Evolutionary conservation across 2,888 invertebrate species (phyloP).

Genomic region (Melolontha melolontha): DNA sequence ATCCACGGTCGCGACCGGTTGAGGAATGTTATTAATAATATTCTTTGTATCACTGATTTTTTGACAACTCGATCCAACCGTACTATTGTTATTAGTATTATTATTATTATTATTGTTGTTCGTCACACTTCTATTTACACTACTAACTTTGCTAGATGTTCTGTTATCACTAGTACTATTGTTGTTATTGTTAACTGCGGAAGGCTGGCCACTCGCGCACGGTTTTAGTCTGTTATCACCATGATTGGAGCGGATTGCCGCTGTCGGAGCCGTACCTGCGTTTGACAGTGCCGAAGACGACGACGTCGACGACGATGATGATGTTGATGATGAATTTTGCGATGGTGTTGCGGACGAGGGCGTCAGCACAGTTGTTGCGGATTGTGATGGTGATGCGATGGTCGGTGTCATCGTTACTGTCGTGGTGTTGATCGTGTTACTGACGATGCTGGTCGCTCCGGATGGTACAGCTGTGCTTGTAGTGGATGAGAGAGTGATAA

Average conservation of each 20-base stretch:
- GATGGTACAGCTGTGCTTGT: slow-evolving; percentile 60
- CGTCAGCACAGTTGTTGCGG: background rate
- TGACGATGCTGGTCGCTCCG: slow-evolving; percentile 15
- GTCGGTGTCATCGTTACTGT: slow-evolving; percentile 3
- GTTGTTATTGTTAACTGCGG: slow-evolving; percentile 18
- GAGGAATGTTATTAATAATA: slow-evolving; percentile 40
- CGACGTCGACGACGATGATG: slow-evolving; percentile 45
- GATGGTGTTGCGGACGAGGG: slow-evolving; percentile 33
- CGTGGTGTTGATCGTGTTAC: slow-evolving; percentile 13
- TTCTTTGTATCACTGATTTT: slow-evolving; percentile 52
- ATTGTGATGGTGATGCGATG: slow-evolving; percentile 6
- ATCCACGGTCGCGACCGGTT: slow-evolving; percentile 25
- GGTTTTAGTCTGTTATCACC: slow-evolving; percentile 62
- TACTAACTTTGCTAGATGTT: slow-evolving; percentile 61
- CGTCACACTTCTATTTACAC: slow-evolving; percentile 59
- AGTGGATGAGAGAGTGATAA: slow-evolving; percentile 53
- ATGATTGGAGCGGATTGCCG: slow-evolving; percentile 51
- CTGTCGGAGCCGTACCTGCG: slow-evolving; percentile 50
- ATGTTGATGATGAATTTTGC: slow-evolving; percentile 35
- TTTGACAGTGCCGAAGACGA: slow-evolving; percentile 53
- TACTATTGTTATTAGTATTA: slow-evolving; percentile 47
- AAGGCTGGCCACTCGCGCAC: slow-evolving; percentile 57
- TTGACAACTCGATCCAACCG: slow-evolving; percentile 54
- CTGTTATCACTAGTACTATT: slow-evolving; percentile 42
- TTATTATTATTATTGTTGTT: slow-evolving; percentile 40